Conservation (phyloP, 1,140 invertebrate species). For the Dinoponera quadriceps region DNA sequence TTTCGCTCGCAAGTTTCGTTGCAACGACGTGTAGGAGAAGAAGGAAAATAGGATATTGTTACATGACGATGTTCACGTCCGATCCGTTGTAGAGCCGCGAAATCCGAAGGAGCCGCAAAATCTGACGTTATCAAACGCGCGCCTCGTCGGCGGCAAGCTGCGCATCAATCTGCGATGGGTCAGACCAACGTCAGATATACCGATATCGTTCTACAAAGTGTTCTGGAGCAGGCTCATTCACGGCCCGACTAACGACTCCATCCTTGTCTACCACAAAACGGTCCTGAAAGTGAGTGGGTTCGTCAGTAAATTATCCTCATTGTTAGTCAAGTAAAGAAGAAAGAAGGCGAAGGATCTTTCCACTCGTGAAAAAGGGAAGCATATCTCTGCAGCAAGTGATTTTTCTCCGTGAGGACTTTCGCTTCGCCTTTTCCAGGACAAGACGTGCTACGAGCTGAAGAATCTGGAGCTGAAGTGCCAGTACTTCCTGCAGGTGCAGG, state of each 20-base stretch:
- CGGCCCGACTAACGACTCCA: constrained; percentile 85
- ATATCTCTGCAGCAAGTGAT: too few relatives aligned
- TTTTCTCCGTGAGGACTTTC: too few relatives aligned
- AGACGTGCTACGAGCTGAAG: constrained; percentile 87
- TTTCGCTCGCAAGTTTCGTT: too few relatives aligned
- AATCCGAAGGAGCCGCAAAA: constrained; percentile 89
- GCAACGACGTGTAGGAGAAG: too few relatives aligned
- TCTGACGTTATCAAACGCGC: constrained; percentile 86
- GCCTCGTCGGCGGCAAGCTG: constrained; percentile 85
- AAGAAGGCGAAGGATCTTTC: not conserved
- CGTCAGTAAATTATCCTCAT: not conserved
- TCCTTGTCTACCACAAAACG: constrained; percentile 87
- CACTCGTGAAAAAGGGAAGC: too few relatives aligned
- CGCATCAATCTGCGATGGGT: constrained; percentile 87
- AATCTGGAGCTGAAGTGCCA: constrained; percentile 88
- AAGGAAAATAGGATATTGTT: too few relatives aligned
- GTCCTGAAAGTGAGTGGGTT: constrained; percentile 87
- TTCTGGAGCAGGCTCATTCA: constrained; percentile 88
- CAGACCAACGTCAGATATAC: constrained; percentile 88
- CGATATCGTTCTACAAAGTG: constrained; percentile 87
- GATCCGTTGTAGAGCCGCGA: constrained; percentile 86
- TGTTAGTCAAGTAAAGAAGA: not conserved
- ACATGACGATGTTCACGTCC: too few relatives aligned
- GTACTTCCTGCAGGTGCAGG: constrained; percentile 91
- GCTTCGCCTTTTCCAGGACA: constrained; percentile 82